A percentile compares a stretch with the other conserved stretches of the same genome.
Conservation (phyloP, 2,888 invertebrate genomes). For the Cephus pygmeus region DNA sequence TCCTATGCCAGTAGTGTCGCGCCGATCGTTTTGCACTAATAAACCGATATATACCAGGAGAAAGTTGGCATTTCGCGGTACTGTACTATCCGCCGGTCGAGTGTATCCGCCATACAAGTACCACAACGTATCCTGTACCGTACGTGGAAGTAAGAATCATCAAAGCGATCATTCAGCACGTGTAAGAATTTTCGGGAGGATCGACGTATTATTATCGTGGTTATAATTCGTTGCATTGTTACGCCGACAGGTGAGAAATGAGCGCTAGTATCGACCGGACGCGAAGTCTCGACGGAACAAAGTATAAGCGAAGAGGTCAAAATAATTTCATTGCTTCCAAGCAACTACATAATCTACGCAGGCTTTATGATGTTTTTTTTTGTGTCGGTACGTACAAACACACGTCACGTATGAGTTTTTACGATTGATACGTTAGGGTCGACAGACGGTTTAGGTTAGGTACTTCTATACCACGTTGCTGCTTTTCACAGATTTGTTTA, state of each 20-base stretch:
- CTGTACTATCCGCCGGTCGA: background rate
- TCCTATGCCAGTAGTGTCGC: background rate
- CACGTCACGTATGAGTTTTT: background rate
- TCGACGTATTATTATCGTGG: background rate
- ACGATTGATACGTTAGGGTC: background rate
- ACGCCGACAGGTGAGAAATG: background rate
- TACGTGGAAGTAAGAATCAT: background rate
- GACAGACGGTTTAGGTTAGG: background rate
- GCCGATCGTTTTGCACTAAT: slow-evolving; percentile 1
- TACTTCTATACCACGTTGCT: background rate
- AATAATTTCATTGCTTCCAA: background rate
- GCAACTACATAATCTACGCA: background rate
- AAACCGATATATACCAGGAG: background rate
- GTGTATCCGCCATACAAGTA: background rate
- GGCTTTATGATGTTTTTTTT: background rate
- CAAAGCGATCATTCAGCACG: background rate
- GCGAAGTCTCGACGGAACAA: background rate
- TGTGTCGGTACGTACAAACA: background rate
- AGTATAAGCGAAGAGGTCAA: background rate
- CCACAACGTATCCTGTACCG: background rate
- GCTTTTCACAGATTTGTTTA: background rate
- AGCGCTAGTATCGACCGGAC: background rate
- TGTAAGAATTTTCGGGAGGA: background rate
- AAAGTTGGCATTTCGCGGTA: background rate
- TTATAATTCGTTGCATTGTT: background rate